Evolutionary conservation across 1,140 invertebrate species (phyloP), one percentile per base, ranked within the genome.

Genomic region (Drosophila micromelanica): DNA sequence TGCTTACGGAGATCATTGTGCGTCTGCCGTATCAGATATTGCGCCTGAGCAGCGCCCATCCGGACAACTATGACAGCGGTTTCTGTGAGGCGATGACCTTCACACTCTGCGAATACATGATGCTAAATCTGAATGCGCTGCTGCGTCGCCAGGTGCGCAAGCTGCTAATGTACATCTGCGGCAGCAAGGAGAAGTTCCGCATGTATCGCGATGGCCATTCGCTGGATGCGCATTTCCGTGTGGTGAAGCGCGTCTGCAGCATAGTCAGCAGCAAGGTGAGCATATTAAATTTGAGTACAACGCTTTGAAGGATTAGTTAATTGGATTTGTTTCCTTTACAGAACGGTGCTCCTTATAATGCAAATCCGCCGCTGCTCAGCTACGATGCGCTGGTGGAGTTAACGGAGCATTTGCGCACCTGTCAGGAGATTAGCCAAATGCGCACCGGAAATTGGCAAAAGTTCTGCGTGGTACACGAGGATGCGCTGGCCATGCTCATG

Each of bases 361-460:
- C 92, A 0, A 89, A 87, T 63, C 89, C 87, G 1, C 93, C 94
- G 3, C 93, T 93, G 62, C 92, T 98, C 2, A 94, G 96, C 0
- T 99, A 99, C 84, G 97, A 99, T 91, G 95, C 96, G 3, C 94
- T 99, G 3, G 97, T 99, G 3, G 96, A 97, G 68, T 93, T 99
- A 13, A 98, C 99, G 78, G 98, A 99, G 91, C 98, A 99, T 93
- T 92, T 99, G 51, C 99, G 98, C 93, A 96, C 96, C 13, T 98
- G 98, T 80, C 95, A 97, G 56, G 98, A 99, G 91, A 97, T 99
- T 67, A 97, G 98, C 17, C 95, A 95, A 12, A 96, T 95, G 76
- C 95, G 98, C n/a, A 97, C 97, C 0, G 95, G 96, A 60, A 99
- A 99, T 93, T 99, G 98, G 98, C 98, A 99, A 92, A 94, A 96